Base-by-base conservation (phyloP, 1,140 invertebrate species). In the Sycobia sp. region DNA sequence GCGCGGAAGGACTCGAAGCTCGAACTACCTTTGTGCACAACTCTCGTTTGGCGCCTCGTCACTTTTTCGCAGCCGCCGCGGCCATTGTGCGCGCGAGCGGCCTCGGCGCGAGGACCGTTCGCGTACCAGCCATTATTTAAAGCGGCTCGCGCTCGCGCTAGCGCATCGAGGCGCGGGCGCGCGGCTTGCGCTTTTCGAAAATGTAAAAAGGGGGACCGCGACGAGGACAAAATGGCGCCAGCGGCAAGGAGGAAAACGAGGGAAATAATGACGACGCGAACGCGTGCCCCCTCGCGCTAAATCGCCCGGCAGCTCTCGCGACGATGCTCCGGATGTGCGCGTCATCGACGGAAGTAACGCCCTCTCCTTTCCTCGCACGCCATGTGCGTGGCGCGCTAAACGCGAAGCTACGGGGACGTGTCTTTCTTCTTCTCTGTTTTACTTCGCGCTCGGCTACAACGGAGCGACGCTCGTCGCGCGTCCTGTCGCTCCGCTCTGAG, bases 221-320 rank as follows among this genome's bases (percentile, higher is more conserved):
- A 50, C 39, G 27, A 47, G 27, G 23, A 29, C 38, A 46, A 46
- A 62, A 27, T 16, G 23, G 16, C 16, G 27, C 5, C 27, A 36
- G 9, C 29, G 29, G 13, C 27, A 38, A 18, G 29, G 14, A 46
- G 10, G 38, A 50, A 38, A 49, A 29, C 10, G 22, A 3, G 32
- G 13, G 22, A 51, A 56, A 67, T 68, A 73, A 73, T 65, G 67
- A 73, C 46, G n/a, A n/a, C n/a, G n/a, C 29, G 11, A 32, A 7
- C 5, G 65, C 63, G 57, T 53, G 58, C 53, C 59, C 69, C 59
- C 69, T 58, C 62, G 63, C 58, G 62, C 62, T 71, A 68, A 71
- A 71, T 53, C 69, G 61, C n/a, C n/a, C n/a, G n/a, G n/a, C n/a
- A 27, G 47, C 62, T 61, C n/a, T 47, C 66, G 69, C 63, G 64